Percentiles rank a stretch among this genome's conserved stretches.
These are phyloP conservation scores for Anthopleura xanthogrammica DNA, from an alignment of 92 coral and sea anemone species.

Conservation along the genomic window DNA sequence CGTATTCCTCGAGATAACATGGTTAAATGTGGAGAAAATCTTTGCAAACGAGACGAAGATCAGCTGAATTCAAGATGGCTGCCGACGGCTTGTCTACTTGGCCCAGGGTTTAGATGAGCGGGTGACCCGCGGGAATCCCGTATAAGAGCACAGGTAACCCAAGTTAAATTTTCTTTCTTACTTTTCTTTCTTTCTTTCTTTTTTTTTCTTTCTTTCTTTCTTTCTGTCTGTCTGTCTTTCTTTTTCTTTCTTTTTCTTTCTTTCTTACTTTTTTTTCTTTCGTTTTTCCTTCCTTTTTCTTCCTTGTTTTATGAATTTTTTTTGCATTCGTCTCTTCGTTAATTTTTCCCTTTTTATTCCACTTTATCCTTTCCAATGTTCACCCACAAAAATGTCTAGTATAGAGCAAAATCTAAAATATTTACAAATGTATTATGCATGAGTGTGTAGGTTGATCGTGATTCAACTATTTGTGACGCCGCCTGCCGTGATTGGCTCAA, in stretches of 20 bases:
- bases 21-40: neutral
- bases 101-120: neutral
- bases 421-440: neutral
- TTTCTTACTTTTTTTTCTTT: neutral
- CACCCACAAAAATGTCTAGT: no score
- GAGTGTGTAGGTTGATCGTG: no score
- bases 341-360: no score
- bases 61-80: constrained; percentile 9
- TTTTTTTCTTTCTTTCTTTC: neutral
- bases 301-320: no score
- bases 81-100: neutral
- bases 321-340: no score
- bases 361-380: no score
- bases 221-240: neutral
- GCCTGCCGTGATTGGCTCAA: neutral
- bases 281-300: neutral
- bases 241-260: no score
- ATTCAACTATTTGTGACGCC: neutral
- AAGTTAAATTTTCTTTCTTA: neutral
- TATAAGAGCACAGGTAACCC: neutral
- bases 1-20: constrained; percentile 20
- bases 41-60: neutral
- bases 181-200: neutral
- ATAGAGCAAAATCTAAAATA: neutral
- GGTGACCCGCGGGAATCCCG: constrained; percentile 9